These are phyloP conservation scores for Sturnus vulgaris DNA, from an alignment of 2,113 vertebrate genomes.

Conservation along the genomic window DNA sequence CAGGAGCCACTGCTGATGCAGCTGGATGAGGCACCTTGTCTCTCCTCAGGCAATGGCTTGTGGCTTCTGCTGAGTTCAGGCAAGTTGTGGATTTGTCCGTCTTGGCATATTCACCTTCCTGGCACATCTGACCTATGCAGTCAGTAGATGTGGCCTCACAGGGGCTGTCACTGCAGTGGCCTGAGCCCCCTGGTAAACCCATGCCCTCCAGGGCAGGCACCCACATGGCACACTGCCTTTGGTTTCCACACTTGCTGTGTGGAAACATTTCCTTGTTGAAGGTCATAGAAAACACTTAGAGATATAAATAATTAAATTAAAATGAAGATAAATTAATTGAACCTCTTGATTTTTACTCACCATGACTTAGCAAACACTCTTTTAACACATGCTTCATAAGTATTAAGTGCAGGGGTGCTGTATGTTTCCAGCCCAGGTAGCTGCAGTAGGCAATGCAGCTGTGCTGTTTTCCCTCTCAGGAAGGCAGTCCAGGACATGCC, in stretches of 20 bases:
- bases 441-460: not conserved
- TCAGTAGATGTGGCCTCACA: not conserved
- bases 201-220: not conserved
- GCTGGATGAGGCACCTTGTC: not conserved
- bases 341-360: not conserved
- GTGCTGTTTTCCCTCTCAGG: not conserved
- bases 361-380: fast-evolving
- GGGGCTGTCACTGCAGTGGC: not conserved
- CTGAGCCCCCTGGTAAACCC: not conserved
- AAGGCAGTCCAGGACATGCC: not conserved
- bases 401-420: not conserved
- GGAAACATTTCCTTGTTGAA: not conserved
- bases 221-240: not conserved
- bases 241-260: not conserved
- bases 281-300: not conserved
- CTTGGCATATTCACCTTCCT: not conserved
- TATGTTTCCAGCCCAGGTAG: fast-evolving
- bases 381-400: not conserved
- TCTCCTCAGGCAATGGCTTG: not conserved
- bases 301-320: not conserved
- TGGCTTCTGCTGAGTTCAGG: fast-evolving
- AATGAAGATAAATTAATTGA: not conserved
- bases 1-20: not conserved
- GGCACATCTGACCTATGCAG: fast-evolving
- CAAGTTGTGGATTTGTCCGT: not conserved